A percentile compares a stretch with the other conserved stretches of the same genome.
Evolutionary conservation across 2,888 invertebrate species (phyloP).

Genomic region (Euphydryas editha): DNA sequence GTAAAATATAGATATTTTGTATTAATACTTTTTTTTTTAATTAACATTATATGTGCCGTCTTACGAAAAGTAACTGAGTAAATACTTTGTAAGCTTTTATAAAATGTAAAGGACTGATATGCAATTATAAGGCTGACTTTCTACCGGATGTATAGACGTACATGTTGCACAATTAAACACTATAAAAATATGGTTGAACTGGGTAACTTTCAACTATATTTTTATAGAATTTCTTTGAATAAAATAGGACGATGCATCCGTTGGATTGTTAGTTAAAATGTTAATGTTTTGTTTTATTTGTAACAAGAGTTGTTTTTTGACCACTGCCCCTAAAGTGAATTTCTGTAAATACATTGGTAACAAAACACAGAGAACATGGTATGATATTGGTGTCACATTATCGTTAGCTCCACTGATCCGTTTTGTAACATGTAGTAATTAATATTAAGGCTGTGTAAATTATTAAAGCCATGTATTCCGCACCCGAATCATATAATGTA

Average conservation of each 20-base stretch:
- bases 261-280: constrained; percentile 5
- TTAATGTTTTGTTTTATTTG: not conserved
- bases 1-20: not conserved
- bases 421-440: constrained; percentile 81
- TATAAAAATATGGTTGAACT: not conserved
- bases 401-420: constrained; percentile 78
- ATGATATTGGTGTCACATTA: constrained; percentile 64
- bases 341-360: constrained; percentile 78
- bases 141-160: constrained; percentile 3
- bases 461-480: constrained; percentile 71
- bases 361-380: constrained; percentile 46
- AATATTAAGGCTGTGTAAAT: constrained; percentile 82
- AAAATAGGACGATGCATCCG: not conserved
- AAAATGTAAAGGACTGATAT: constrained; percentile 15
- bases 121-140: constrained; percentile 10
- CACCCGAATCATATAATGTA: constrained; percentile 64
- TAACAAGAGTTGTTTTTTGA: constrained; percentile 44
- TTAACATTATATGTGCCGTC: constrained; percentile 1
- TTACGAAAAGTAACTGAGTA: not conserved
- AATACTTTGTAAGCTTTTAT: constrained; percentile 12
- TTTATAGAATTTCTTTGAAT: not conserved
- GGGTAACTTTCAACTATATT: not conserved
- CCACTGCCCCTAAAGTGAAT: constrained; percentile 69
- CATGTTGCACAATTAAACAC: not conserved
- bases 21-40: not conserved